Conservation (phyloP, 2,797 vertebrate genomes). For the Pelobates cultripes region DNA sequence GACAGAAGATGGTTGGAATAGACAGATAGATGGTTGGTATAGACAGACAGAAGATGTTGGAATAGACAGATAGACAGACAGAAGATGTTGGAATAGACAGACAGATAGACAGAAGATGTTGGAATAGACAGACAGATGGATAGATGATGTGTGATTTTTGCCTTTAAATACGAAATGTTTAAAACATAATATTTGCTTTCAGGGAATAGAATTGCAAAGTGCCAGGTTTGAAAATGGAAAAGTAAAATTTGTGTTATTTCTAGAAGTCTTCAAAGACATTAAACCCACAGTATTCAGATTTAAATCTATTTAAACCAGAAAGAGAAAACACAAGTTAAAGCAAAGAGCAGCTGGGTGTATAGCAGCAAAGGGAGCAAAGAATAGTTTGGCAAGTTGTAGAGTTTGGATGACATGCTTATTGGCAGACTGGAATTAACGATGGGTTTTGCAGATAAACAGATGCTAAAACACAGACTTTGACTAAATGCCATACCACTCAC, state of each 20-base stretch:
- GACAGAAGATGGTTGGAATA: too few species aligned
- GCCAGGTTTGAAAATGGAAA: not conserved
- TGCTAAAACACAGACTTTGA: conserved; percentile 28
- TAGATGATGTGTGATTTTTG: too few species aligned
- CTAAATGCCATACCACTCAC: conserved; percentile 17
- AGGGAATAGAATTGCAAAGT: not conserved
- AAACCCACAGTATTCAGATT: not conserved
- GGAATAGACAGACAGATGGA: too few species aligned
- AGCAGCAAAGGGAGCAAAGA: not conserved
- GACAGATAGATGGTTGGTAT: too few species aligned
- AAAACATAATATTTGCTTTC: too few species aligned
- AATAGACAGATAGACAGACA: too few species aligned
- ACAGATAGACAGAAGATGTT: too few species aligned
- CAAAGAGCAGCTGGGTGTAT: conserved; percentile 18
- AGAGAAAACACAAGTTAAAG: not conserved
- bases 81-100: too few species aligned
- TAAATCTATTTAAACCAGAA: not conserved
- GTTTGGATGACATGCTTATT: not conserved
- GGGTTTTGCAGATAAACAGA: conserved; percentile 40
- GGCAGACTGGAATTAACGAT: conserved; percentile 11
- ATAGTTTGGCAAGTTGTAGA: not conserved
- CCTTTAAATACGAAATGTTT: too few species aligned
- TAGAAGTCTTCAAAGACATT: not conserved
- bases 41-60: too few species aligned
- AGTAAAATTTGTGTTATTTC: not conserved